Conservation (phyloP, 2,888 invertebrate species). For the Merodon equestris region DNA sequence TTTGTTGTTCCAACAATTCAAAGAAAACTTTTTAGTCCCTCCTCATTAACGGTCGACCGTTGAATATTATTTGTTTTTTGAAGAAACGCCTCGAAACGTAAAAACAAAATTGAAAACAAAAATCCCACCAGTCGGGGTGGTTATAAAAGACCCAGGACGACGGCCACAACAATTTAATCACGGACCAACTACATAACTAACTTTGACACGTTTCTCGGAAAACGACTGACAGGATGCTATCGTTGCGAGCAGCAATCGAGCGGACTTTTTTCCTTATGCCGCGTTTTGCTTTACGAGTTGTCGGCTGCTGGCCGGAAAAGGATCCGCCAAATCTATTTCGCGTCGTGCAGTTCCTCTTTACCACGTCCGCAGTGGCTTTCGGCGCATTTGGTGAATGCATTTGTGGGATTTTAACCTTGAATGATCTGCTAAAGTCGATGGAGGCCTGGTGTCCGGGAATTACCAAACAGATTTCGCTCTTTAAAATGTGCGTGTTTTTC, state of each 20-base stretch:
- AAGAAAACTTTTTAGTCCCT: no score
- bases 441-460: conserved; percentile 76
- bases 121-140: background rate
- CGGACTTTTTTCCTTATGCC: conserved; percentile 73
- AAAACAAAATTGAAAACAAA: conserved; percentile 3
- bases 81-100: background rate
- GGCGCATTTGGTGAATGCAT: conserved; percentile 74
- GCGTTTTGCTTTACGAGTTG: conserved; percentile 71
- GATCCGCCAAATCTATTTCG: conserved; percentile 57
- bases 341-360: conserved; percentile 71
- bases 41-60: no score
- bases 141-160: conserved; percentile 1
- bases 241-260: conserved; percentile 70
- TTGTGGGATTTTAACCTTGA: conserved; percentile 73
- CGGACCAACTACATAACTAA: background rate
- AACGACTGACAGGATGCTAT: conserved; percentile 58
- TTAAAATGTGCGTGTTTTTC: conserved; percentile 75
- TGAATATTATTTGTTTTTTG: no score
- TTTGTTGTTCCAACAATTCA: conserved; percentile 1
- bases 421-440: conserved; percentile 73
- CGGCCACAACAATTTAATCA: background rate
- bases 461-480: conserved; percentile 73
- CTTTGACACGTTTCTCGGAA: background rate
- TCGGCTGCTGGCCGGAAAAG: conserved; percentile 75
- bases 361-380: conserved; percentile 71